These are phyloP conservation scores for Heliconius hortense DNA, from an alignment of 2,888 invertebrate genomes.

Conservation along the genomic window DNA sequence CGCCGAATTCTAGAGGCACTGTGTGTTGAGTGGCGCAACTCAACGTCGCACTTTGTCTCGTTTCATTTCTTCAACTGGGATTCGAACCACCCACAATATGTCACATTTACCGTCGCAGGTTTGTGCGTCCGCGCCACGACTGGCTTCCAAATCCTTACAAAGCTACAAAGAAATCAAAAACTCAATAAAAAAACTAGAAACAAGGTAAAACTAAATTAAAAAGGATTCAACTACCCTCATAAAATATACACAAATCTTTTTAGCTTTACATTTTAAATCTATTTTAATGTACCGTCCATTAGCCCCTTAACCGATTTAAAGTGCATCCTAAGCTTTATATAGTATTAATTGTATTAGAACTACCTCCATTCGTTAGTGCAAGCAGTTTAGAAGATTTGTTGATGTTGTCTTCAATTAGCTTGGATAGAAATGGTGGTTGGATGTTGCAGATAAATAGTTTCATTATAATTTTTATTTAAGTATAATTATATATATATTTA, in stretches of 20 bases:
- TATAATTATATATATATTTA: background rate
- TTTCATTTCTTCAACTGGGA: no score
- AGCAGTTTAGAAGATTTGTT: slow-evolving; percentile 54
- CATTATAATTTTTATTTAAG: background rate
- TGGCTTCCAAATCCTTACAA: background rate
- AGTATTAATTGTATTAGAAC: slow-evolving; percentile 66
- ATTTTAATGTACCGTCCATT: slow-evolving; percentile 38
- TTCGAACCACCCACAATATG: no score
- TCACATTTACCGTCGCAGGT: no score
- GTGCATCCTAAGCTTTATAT: slow-evolving; percentile 56
- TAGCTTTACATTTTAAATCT: slow-evolving; percentile 36
- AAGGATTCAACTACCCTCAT: slow-evolving; percentile 21
- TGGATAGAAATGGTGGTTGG: slow-evolving; percentile 1
- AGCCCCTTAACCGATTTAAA: slow-evolving; percentile 56
- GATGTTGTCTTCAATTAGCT: slow-evolving; percentile 46
- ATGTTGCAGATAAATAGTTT: background rate
- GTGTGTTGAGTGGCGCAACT: background rate
- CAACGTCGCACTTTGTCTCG: background rate
- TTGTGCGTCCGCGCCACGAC: no score
- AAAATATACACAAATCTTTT: slow-evolving; percentile 28
- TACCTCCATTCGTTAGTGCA: slow-evolving; percentile 60
- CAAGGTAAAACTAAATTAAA: slow-evolving; percentile 25
- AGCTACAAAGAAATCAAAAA: background rate
- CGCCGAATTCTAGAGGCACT: background rate
- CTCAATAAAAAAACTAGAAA: slow-evolving; percentile 1